phyloP scores from a whole-genome alignment of 23 tunicate genomes.

The Corella eumyota region DNA sequence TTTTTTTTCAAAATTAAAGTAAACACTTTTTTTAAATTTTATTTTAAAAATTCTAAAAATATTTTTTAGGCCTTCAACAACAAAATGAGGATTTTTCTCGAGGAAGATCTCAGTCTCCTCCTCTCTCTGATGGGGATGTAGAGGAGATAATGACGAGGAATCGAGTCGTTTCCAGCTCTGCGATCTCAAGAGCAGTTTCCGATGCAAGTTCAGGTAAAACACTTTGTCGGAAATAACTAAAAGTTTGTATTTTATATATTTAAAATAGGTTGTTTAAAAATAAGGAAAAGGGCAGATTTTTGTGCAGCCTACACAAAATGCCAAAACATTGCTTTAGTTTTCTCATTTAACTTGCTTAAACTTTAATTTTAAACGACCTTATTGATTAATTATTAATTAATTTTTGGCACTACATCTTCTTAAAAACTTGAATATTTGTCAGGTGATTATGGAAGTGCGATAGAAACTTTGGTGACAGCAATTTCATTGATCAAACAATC shows the following conservation, averaged over 20 bases:
- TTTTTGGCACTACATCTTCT: not conserved
- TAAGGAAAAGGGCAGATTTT: not conserved
- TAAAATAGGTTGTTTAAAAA: too few relatives aligned
- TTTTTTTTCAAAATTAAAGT: too few relatives aligned
- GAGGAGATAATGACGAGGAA: conserved; percentile 90
- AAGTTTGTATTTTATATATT: too few relatives aligned
- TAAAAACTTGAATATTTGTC: not conserved
- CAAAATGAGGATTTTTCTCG: too few relatives aligned
- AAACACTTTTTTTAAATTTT: too few relatives aligned
- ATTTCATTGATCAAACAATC: conserved; percentile 89
- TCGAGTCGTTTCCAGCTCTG: conserved; percentile 86
- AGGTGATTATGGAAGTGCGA: conserved; percentile 90
- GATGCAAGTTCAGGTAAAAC: conserved; percentile 77
- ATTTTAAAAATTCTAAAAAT: too few relatives aligned
- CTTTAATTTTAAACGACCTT: too few relatives aligned
- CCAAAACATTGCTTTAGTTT: too few relatives aligned
- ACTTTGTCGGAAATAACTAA: not conserved
- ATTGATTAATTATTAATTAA: too few relatives aligned
- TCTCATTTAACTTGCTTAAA: too few relatives aligned
- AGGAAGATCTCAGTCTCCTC: conserved; percentile 81
- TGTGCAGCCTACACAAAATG: not conserved
- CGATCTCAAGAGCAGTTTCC: conserved; percentile 85
- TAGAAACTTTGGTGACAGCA: conserved; percentile 89
- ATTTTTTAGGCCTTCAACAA: too few relatives aligned
- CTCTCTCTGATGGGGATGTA: conserved; percentile 44